Conservation (phyloP, 2,888 invertebrate genomes). For the Cantharis flavilabris region DNA sequence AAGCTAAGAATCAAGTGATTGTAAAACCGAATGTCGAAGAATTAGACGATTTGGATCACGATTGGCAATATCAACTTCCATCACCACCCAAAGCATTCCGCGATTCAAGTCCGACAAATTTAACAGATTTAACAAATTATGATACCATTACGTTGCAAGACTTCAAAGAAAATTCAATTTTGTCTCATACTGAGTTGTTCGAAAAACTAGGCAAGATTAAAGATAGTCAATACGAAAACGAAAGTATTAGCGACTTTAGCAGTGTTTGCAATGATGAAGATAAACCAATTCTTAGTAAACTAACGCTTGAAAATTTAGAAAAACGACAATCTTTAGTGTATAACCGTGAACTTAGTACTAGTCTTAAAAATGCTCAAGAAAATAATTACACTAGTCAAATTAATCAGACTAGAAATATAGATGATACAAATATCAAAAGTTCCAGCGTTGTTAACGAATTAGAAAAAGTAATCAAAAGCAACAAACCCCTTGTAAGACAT, state of each 20-base stretch:
- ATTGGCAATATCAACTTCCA: slow-evolving; percentile 64
- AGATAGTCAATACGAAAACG: slow-evolving; percentile 43
- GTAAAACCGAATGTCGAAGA: slow-evolving; percentile 20
- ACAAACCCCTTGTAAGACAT: slow-evolving; percentile 28
- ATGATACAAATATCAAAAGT: slow-evolving; percentile 29
- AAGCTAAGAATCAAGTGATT: slow-evolving; percentile 13
- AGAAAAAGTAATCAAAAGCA: slow-evolving; percentile 38
- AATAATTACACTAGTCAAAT: slow-evolving; percentile 15
- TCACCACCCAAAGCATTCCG: slow-evolving; percentile 64
- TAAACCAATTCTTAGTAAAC: slow-evolving; percentile 47
- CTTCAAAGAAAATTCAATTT: slow-evolving; percentile 48
- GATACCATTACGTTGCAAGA: slow-evolving; percentile 38
- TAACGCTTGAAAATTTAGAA: slow-evolving; percentile 53
- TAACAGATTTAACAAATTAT: slow-evolving; percentile 37
- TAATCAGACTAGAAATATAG: slow-evolving; percentile 13
- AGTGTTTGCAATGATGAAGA: slow-evolving; percentile 41
- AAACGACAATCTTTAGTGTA: slow-evolving; percentile 54
- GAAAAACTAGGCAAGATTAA: slow-evolving; percentile 50
- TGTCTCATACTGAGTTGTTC: slow-evolving; percentile 52
- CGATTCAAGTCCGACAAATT: slow-evolving; percentile 52
- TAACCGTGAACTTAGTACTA: slow-evolving; percentile 54
- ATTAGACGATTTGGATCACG: slow-evolving; percentile 41
- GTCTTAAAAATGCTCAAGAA: slow-evolving; percentile 49
- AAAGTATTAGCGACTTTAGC: slow-evolving; percentile 41
- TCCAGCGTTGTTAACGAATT: slow-evolving; percentile 40